A percentile compares a stretch with the other conserved stretches of the same genome.
phyloP scores from a whole-genome alignment of 2,113 vertebrate species.

The Cephalopterus ornatus region DNA sequence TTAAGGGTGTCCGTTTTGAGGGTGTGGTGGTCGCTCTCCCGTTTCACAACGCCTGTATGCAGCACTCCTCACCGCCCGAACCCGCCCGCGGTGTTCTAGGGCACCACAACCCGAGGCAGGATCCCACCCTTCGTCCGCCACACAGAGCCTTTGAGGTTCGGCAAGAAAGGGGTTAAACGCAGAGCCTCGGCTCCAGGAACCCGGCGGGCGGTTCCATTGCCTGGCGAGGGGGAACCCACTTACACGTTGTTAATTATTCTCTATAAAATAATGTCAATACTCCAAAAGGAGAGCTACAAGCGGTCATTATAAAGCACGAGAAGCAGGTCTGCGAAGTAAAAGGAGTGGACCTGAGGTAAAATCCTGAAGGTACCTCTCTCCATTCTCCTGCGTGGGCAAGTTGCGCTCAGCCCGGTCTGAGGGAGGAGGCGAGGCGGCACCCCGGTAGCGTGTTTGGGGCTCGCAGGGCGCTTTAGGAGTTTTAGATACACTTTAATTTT shows the following conservation, averaged over 20 bases:
- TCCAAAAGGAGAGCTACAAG: neutral
- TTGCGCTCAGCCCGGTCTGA: neutral
- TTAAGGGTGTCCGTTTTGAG: neutral
- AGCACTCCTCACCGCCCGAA: no score
- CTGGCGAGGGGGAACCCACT: neutral
- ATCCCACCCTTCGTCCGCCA: neutral
- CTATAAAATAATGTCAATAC: neutral
- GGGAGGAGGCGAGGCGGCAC: neutral
- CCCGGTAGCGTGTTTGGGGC: neutral
- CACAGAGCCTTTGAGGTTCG: neutral
- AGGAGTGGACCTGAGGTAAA: neutral
- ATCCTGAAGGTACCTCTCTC: neutral
- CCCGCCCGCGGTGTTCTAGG: no score
- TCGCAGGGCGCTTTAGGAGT: neutral
- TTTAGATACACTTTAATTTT: neutral
- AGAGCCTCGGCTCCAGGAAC: rapidly evolving
- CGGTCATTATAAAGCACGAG: neutral
- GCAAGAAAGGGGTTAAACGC: neutral
- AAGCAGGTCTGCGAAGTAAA: neutral
- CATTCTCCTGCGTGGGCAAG: neutral
- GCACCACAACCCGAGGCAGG: no score
- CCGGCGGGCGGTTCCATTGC: conserved; percentile 36
- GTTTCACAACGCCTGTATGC: neutral
- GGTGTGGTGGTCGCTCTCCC: rapidly evolving
- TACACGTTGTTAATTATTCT: neutral